Percentiles rank a stretch among this genome's conserved stretches.
These are phyloP conservation scores for Halisarca cf. caerulea DNA, from an alignment of 37 sponge, comb jelly and placozoan genomes.

Conservation along the genomic window DNA sequence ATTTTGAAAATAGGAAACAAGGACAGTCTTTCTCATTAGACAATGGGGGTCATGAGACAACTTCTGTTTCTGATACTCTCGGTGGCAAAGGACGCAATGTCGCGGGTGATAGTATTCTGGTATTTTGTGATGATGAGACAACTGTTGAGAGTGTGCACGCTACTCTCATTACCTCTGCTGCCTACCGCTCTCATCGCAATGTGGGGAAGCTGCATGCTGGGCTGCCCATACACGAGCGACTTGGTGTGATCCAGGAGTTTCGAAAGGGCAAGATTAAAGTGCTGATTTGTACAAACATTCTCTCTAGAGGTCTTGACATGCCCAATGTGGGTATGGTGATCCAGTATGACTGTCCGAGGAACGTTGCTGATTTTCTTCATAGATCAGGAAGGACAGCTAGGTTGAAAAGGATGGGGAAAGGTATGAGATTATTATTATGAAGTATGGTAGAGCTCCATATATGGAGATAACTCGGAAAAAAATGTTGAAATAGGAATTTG, in stretches of 20 bases:
- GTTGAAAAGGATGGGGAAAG: conserved; percentile 65
- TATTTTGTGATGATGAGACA: conserved; percentile 8
- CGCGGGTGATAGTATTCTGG: conserved; percentile 24
- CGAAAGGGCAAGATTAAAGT: conserved; percentile 39
- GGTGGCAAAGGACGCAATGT: no score
- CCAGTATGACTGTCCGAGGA: conserved; percentile 83
- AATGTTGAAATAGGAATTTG: neutral
- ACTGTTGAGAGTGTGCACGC: neutral
- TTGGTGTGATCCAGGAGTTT: conserved; percentile 36
- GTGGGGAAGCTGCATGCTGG: conserved; percentile 35
- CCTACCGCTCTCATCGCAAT: neutral
- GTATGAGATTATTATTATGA: conserved; percentile 19
- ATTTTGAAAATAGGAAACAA: neutral
- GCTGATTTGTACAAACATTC: conserved; percentile 72
- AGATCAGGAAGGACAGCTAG: conserved; percentile 86
- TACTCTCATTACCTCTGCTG: neutral
- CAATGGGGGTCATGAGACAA: no score
- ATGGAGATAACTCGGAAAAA: no score
- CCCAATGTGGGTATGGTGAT: conserved; percentile 67
- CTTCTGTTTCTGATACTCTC: no score
- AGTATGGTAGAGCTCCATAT: neutral
- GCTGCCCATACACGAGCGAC: conserved; percentile 28
- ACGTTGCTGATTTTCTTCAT: conserved; percentile 75
- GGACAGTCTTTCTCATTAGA: neutral
- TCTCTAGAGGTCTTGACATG: conserved; percentile 77